Evolutionary conservation across 2,888 invertebrate genomes (phyloP).

Genomic region (Drosophila quinaria): DNA sequence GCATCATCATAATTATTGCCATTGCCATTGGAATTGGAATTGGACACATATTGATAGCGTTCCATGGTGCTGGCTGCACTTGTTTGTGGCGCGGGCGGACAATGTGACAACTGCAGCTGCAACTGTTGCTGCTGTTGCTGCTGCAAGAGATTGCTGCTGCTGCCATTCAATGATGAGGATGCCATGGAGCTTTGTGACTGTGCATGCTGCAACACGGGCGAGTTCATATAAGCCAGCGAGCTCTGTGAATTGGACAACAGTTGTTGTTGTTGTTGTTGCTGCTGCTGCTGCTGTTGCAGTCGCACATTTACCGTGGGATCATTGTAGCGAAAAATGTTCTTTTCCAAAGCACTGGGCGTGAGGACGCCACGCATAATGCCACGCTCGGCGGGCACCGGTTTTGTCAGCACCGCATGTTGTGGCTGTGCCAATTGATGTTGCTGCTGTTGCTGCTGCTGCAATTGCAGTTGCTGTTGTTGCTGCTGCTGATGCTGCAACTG

Average conservation of each 20-base stretch:
- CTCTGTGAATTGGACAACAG: constrained; percentile 83
- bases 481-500: constrained; percentile 74
- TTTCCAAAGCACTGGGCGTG: constrained; percentile 85
- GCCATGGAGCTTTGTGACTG: constrained; percentile 85
- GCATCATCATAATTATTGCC: constrained; percentile 71
- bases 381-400: constrained; percentile 83
- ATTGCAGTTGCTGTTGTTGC: constrained; percentile 13
- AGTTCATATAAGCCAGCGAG: constrained; percentile 79
- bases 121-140: constrained; percentile 58
- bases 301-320: constrained; percentile 85
- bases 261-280: constrained; percentile 63
- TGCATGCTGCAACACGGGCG: constrained; percentile 83
- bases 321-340: constrained; percentile 86
- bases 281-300: constrained; percentile 73
- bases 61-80: constrained; percentile 83
- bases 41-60: constrained; percentile 68
- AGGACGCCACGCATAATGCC: constrained; percentile 85
- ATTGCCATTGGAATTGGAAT: constrained; percentile 69
- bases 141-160: constrained; percentile 74
- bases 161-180: constrained; percentile 82
- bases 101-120: constrained; percentile 77
- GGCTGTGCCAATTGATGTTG: constrained; percentile 83
- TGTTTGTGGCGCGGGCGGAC: constrained; percentile 82
- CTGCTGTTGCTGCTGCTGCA: constrained; percentile 59
- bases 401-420: constrained; percentile 82